Evolutionary conservation across 2,113 vertebrate genomes (phyloP).

Genomic region (Petaurus breviceps): DNA sequence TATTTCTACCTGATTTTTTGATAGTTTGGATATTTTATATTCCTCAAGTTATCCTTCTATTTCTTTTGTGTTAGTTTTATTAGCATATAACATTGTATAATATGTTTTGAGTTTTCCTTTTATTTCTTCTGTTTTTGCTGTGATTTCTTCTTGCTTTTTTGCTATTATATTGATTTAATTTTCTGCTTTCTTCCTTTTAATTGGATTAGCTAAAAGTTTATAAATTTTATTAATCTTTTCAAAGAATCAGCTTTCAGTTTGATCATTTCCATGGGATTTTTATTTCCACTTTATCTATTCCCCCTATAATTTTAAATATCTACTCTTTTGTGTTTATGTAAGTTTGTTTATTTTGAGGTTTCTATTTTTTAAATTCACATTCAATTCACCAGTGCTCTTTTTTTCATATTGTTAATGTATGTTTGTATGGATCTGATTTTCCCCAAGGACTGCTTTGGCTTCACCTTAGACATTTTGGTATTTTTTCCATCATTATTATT

Average conservation of each 20-base stretch:
- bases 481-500: neutral
- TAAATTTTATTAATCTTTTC: neutral
- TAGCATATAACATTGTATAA: neutral
- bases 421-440: neutral
- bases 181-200: neutral
- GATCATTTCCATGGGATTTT: neutral
- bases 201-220: neutral
- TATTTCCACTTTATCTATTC: neutral
- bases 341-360: neutral
- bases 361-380: neutral
- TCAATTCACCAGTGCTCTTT: neutral
- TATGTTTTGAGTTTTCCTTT: neutral
- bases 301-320: neutral
- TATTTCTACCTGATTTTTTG: neutral
- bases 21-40: neutral
- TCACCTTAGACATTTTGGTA: neutral
- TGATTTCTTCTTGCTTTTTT: neutral
- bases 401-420: neutral
- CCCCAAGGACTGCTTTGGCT: neutral
- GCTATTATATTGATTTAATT: neutral
- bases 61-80: neutral
- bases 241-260: neutral
- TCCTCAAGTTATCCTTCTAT: neutral
- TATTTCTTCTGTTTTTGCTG: neutral
- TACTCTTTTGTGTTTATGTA: neutral